Evolutionary conservation across 2,888 invertebrate species (phyloP).

Genomic region (Pyrgus malvae): DNA sequence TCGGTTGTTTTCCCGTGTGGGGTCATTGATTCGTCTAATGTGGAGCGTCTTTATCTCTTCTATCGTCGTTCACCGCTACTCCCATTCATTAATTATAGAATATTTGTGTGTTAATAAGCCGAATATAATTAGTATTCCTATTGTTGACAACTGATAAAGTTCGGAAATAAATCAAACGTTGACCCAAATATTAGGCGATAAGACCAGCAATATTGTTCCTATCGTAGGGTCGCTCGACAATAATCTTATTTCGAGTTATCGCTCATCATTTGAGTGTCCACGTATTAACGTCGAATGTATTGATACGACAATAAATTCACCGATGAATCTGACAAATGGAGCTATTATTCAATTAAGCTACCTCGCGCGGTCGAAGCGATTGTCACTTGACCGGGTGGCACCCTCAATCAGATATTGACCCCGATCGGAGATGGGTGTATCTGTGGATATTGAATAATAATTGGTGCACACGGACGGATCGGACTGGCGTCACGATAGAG

Average conservation of each 20-base stretch:
- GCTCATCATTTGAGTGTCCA: conserved; percentile 34
- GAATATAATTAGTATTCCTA: conserved; percentile 32
- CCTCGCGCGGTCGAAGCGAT: conserved; percentile 49
- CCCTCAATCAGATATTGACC: conserved; percentile 62
- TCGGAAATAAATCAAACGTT: conserved; percentile 51
- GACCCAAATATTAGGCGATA: conserved; percentile 47
- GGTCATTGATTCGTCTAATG: conserved; percentile 10
- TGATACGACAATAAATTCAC: conserved; percentile 51
- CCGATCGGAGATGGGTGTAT: conserved; percentile 48
- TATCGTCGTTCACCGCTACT: background rate
- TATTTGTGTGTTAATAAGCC: conserved; percentile 15
- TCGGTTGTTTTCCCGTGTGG: background rate
- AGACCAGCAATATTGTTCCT: conserved; percentile 32
- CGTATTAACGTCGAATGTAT: conserved; percentile 35
- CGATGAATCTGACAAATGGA: conserved; percentile 53
- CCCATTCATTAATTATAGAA: conserved; percentile 8
- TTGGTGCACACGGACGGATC: conserved; percentile 65
- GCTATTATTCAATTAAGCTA: conserved; percentile 66
- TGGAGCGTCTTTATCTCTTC: background rate
- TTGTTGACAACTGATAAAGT: conserved; percentile 43
- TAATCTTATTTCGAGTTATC: conserved; percentile 29
- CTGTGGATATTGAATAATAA: conserved; percentile 76
- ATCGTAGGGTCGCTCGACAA: background rate
- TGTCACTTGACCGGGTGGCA: conserved; percentile 67
- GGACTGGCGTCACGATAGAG: conserved; percentile 65